These are phyloP conservation scores for Tenthredo scrophulariae DNA, from an alignment of 2,888 invertebrate species.

Conservation along the genomic window DNA sequence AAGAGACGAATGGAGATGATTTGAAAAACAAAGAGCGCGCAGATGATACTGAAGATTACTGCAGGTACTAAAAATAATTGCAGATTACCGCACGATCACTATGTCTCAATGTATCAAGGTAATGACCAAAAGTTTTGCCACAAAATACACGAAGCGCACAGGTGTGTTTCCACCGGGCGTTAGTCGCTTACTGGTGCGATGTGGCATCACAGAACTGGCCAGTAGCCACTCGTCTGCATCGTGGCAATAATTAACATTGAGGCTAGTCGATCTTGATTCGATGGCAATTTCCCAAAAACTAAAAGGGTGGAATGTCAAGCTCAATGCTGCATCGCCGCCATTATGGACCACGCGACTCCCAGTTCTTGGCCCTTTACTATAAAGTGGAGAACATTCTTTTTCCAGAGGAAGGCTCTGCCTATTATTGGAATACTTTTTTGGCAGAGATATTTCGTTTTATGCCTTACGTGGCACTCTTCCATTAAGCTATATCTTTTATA, in stretches of 20 bases:
- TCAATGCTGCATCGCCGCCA: constrained; percentile 59
- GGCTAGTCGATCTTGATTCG: constrained; percentile 68
- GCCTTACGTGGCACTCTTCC: not conserved
- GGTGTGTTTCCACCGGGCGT: constrained; percentile 50
- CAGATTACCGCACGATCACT: not conserved
- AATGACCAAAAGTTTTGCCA: not conserved
- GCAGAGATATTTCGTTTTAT: not conserved
- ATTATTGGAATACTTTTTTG: not conserved
- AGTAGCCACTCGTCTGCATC: constrained; percentile 54
- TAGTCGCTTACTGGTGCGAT: constrained; percentile 37
- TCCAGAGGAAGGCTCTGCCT: not conserved
- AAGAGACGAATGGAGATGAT: not conserved
- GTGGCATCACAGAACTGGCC: constrained; percentile 46
- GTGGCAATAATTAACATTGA: constrained; percentile 65
- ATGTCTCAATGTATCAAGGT: constrained; percentile 7
- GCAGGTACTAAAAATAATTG: not conserved
- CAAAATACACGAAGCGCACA: constrained; percentile 8
- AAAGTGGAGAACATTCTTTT: not conserved
- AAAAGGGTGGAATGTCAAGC: constrained; percentile 76
- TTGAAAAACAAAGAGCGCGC: not conserved
- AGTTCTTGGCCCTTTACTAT: not conserved
- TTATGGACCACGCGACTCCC: not conserved
- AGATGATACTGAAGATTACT: not conserved
- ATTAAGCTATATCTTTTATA: not conserved
- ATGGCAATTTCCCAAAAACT: constrained; percentile 75